phyloP scores from a whole-genome alignment of 2,888 invertebrate genomes.

The Onchidella celtica region DNA sequence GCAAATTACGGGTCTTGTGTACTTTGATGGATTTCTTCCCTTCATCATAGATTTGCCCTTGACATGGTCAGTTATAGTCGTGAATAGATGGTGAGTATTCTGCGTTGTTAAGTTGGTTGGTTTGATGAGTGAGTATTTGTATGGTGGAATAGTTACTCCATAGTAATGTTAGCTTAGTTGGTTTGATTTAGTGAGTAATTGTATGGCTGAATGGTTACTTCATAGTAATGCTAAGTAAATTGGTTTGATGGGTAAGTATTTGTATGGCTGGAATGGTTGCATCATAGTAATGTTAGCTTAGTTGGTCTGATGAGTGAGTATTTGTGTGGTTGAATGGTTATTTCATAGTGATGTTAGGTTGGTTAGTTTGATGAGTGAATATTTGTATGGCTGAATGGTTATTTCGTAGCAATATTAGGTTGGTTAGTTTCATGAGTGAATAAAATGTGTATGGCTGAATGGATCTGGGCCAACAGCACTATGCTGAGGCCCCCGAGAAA shows the following conservation, averaged over 20 bases:
- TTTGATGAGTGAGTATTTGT: background rate
- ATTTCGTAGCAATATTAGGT: conserved; percentile 19
- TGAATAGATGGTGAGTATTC: conserved; percentile 70
- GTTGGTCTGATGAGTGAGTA: conserved; percentile 67
- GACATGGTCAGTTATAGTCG: conserved; percentile 65
- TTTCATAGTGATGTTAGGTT: conserved; percentile 1
- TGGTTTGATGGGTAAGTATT: background rate
- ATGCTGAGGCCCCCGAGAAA: no score
- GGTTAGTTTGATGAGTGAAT: conserved; percentile 46
- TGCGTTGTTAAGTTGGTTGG: background rate
- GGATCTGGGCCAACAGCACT: no score
- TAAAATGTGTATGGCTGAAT: no score
- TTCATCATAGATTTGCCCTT: conserved; percentile 68
- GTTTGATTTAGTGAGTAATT: conserved; percentile 66
- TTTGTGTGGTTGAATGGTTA: conserved; percentile 73
- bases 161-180: no score
- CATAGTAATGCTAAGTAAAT: background rate
- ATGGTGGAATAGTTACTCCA: no score
- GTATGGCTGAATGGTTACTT: conserved; percentile 72
- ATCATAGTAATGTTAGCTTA: no score
- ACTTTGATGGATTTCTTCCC: conserved; percentile 62
- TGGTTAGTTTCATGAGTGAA: background rate
- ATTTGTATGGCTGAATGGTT: conserved; percentile 73
- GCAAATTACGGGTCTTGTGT: conserved; percentile 60
- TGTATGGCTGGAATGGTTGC: no score